These are phyloP conservation scores for Microcebus lehilahytsara DNA, from an alignment of 2,113 vertebrate species.

Conservation along the genomic window DNA sequence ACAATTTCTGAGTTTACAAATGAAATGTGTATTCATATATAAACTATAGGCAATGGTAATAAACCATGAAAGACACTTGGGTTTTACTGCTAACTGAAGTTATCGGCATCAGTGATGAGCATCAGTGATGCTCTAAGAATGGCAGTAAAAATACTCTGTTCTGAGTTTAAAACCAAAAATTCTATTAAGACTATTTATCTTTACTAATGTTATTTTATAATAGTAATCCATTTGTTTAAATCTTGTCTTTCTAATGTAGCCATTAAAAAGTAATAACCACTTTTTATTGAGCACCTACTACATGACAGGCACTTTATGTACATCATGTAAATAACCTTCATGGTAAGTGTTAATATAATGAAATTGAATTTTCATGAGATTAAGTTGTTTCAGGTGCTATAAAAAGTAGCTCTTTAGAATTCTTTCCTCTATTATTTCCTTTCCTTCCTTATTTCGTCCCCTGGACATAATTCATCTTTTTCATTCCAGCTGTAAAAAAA, in stretches of 20 bases:
- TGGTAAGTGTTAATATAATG: slow-evolving; percentile 3
- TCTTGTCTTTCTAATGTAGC: neutral
- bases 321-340: neutral
- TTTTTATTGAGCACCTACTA: neutral
- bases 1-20: slow-evolving; percentile 31
- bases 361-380: slow-evolving; percentile 23
- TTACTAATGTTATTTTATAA: neutral
- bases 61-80: neutral
- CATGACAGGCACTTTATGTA: neutral
- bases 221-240: slow-evolving; percentile 30
- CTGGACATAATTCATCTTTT: neutral
- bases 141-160: neutral
- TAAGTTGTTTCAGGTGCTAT: neutral
- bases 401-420: neutral
- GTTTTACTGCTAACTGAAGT: neutral
- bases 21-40: neutral
- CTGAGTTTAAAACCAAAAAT: neutral
- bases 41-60: neutral
- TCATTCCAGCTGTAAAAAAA: slow-evolving; percentile 24
- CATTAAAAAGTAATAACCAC: neutral
- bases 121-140: neutral
- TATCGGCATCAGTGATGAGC: neutral
- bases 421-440: neutral
- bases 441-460: neutral
- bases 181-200: neutral